Base-by-base conservation (phyloP, 2,888 invertebrate species). In the Drosophila phalerata region DNA sequence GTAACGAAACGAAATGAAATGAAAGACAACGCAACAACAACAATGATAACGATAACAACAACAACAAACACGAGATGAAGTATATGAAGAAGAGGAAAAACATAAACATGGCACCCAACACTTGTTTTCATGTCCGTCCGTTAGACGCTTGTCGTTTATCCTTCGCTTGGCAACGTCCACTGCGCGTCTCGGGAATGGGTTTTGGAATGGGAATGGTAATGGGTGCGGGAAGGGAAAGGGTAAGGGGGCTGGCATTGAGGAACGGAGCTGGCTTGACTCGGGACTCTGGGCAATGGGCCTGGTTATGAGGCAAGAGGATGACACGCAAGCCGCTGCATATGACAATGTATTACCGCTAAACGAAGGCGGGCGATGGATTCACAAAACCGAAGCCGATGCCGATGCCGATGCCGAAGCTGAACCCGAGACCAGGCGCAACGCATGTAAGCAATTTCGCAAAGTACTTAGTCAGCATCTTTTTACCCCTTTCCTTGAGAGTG, bases 401-500 rank as follows among this genome's bases (percentile, higher is more conserved):
- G 53, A 38, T 10, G 28, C 9, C 10, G n/a, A 19, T n/a, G 42
- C 10, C 5, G 32, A 15, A 15, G 19, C 58, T 19, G n/a, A 42
- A 42, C 3, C n/a, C 17, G 49, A 52, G 22, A 51, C 52, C 68
- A 52, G 73, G 64, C 75, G 69, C 81, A 70, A 81, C 78, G 70
- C 88, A 84, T 87, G 75, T 82, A 85, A 81, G 79, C 88, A 90
- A 88, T 90, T 90, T 88, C 73, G 75, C 79, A 85, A 90, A 88
- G 88, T 90, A 90, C 88, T 90, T 90, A 88, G 90, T 88, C 90
- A 90, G 88, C 88, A 88, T 74, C 65, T 88, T 90, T 56, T 88
- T 73, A 81, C 89, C 87, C 77, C 75, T 64, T 56, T 55, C 52
- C 60, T 45, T 40, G 52, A 17, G 40, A 30, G 19, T 37, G 28